Evolutionary conservation across 2,797 vertebrate genomes (phyloP).

Genomic region (Sebastes matsubarae): DNA sequence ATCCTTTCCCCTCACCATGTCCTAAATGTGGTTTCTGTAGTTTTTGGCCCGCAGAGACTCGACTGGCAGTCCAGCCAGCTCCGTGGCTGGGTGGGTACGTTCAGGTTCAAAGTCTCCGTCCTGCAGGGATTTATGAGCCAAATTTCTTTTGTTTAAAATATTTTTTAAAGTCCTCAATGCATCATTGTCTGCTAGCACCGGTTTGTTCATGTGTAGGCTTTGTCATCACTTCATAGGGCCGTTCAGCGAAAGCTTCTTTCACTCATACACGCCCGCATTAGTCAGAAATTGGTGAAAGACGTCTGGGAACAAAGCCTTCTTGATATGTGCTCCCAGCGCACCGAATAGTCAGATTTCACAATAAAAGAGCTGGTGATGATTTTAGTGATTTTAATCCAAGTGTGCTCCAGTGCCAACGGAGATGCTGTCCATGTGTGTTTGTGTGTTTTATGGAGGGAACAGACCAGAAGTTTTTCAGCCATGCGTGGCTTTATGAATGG

Average conservation of each 20-base stretch:
- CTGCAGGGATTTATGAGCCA: slow-evolving; percentile 23
- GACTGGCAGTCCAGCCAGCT: slow-evolving; percentile 57
- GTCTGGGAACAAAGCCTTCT: not conserved
- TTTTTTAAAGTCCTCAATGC: slow-evolving; percentile 4
- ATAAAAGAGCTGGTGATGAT: not conserved
- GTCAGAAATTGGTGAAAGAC: slow-evolving; percentile 3
- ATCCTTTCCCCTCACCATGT: slow-evolving; percentile 69
- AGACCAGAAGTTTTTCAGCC: no score
- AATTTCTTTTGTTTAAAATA: slow-evolving; percentile 18
- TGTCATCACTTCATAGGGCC: not conserved
- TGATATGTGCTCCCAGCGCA: not conserved
- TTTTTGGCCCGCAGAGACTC: slow-evolving; percentile 63
- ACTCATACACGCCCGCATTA: not conserved
- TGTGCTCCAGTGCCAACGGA: not conserved
- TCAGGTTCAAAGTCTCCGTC: slow-evolving; percentile 45
- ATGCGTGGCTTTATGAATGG: not conserved
- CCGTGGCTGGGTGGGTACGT: slow-evolving; percentile 17
- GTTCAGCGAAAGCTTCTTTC: slow-evolving; percentile 25
- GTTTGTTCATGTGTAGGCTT: not conserved
- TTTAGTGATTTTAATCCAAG: not conserved
- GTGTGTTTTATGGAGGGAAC: not conserved
- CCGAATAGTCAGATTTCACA: not conserved
- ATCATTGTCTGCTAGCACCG: not conserved
- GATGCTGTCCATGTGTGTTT: not conserved
- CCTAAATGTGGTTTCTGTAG: slow-evolving; percentile 75